Conservation (phyloP, 30 jellyfish, hydroid and myxozoan genomes). For the Morbakka virulenta region DNA sequence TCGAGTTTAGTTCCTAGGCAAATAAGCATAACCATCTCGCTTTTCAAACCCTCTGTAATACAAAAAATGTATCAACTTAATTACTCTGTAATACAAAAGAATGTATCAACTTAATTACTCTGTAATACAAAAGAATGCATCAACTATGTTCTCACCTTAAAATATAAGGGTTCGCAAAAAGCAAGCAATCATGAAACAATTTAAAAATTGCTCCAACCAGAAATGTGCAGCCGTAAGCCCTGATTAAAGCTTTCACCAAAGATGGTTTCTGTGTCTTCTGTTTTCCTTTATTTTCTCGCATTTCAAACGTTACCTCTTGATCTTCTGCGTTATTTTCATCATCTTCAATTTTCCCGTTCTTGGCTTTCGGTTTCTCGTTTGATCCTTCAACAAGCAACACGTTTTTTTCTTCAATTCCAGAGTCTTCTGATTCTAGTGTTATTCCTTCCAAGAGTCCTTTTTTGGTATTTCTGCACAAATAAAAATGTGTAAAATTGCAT, state of each 20-base stretch:
- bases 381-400: neutral
- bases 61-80: no score
- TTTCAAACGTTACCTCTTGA: neutral
- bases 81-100: no score
- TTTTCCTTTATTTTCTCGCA: no score
- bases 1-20: no score
- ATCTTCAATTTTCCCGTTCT: no score
- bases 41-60: no score
- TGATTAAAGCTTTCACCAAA: conserved; percentile 39
- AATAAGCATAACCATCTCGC: no score
- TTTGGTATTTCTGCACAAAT: neutral
- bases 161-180: conserved; percentile 70
- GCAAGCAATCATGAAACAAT: conserved; percentile 68
- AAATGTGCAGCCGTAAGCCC: conserved; percentile 57
- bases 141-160: no score
- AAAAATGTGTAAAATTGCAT: no score
- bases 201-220: conserved; percentile 57
- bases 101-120: no score
- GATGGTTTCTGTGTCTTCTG: conserved; percentile 50
- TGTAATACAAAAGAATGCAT: no score
- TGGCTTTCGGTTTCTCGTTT: neutral
- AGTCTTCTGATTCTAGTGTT: neutral
- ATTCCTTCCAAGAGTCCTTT: neutral
- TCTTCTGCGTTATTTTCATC: neutral
- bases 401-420: neutral